Evolutionary conservation across 2,888 invertebrate species (phyloP).

Genomic region (Apodemia mormo): DNA sequence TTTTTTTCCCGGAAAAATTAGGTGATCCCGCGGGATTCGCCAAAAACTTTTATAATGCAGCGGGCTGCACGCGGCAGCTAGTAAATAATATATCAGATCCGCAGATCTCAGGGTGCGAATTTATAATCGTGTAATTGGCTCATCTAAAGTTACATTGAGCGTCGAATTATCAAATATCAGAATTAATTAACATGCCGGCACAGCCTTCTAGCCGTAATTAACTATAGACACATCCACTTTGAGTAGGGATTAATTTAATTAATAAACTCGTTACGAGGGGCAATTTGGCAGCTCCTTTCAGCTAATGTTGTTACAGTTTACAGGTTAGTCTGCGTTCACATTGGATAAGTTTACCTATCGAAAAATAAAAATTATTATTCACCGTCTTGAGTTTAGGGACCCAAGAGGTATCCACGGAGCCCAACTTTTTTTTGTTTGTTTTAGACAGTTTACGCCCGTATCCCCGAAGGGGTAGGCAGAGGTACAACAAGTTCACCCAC

Average conservation of each 20-base stretch:
- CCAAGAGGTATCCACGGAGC: too few species aligned
- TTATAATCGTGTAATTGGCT: background rate
- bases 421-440: too few species aligned
- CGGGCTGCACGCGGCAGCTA: too few species aligned
- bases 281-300: conserved; percentile 45
- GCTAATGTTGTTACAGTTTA: conserved; percentile 43
- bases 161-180: conserved; percentile 30
- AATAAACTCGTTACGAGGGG: conserved; percentile 64
- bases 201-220: conserved; percentile 19
- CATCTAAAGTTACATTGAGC: conserved; percentile 7
- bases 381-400: too few species aligned
- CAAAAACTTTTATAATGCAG: too few species aligned
- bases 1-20: too few species aligned
- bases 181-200: conserved; percentile 33
- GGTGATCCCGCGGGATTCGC: too few species aligned
- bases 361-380: too few species aligned
- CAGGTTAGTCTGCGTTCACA: conserved; percentile 18
- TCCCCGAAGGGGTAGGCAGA: too few species aligned
- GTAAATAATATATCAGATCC: too few species aligned
- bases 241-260: conserved; percentile 58
- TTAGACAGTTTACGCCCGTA: too few species aligned
- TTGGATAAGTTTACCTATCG: background rate
- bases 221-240: conserved; percentile 45
- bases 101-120: background rate
- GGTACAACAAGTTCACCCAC: too few species aligned